Evolutionary conservation across 1,140 invertebrate species (phyloP).

Genomic region (Papilio helenus): DNA sequence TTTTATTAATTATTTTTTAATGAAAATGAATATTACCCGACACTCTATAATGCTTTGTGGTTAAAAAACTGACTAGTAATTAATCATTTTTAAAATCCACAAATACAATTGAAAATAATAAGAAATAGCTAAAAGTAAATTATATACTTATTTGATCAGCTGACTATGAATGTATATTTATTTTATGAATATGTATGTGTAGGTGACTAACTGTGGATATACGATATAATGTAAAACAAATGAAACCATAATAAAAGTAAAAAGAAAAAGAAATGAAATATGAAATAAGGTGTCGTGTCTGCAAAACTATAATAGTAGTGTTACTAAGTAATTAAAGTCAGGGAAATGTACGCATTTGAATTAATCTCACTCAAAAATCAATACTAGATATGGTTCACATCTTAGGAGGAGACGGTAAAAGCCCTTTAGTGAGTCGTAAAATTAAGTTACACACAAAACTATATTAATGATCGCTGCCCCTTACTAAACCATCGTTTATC

Average conservation of each 20-base stretch:
- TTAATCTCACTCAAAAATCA: not conserved
- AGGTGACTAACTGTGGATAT: not conserved
- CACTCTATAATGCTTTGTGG: too few species aligned
- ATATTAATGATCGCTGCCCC: too few species aligned
- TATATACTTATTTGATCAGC: conserved; percentile 14
- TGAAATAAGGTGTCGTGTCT: not conserved
- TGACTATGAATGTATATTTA: not conserved
- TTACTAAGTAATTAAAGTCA: not conserved
- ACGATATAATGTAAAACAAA: not conserved
- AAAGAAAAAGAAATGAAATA: not conserved
- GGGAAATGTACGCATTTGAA: not conserved
- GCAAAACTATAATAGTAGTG: not conserved
- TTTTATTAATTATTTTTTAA: not conserved
- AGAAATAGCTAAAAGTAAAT: not conserved
- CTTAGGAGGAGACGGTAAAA: too few species aligned
- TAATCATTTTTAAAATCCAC: not conserved
- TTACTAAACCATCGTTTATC: too few species aligned
- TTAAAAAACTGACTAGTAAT: too few species aligned
- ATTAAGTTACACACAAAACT: too few species aligned
- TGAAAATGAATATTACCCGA: too few species aligned
- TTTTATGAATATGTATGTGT: not conserved
- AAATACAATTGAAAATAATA: not conserved
- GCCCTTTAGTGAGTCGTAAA: too few species aligned
- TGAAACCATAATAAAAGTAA: not conserved
- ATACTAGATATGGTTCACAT: not conserved